These are phyloP conservation scores for Galemys pyrenaicus DNA, from an alignment of 2,113 vertebrate species.

Conservation along the genomic window DNA sequence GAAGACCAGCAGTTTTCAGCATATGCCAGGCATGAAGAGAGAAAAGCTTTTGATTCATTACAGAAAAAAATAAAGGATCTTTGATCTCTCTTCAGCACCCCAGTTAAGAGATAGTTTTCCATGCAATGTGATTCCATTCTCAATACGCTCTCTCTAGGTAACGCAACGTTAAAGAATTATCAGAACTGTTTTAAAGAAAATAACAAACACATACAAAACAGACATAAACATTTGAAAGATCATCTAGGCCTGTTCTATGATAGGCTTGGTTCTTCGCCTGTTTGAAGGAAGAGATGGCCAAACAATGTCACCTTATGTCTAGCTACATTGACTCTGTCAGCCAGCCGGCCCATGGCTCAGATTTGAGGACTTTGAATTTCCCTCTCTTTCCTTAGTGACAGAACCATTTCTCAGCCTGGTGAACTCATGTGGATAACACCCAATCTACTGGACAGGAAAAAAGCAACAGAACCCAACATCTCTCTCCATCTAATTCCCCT, in stretches of 20 bases:
- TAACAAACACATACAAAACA: not conserved
- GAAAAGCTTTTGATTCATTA: slow-evolving; percentile 44
- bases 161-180: not conserved
- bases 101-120: slow-evolving; percentile 3
- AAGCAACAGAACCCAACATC: not conserved
- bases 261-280: not conserved
- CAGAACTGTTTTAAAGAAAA: slow-evolving; percentile 16
- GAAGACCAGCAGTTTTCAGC: slow-evolving; percentile 6
- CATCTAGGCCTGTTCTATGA: not conserved
- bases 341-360: not conserved
- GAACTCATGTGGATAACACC: slow-evolving; percentile 41
- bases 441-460: not conserved
- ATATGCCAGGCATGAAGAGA: not conserved
- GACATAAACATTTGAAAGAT: not conserved
- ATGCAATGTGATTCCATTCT: not conserved
- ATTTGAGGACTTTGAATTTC: slow-evolving; percentile 56
- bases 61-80: slow-evolving; percentile 34
- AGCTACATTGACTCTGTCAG: not conserved
- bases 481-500: not conserved
- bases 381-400: slow-evolving; percentile 27
- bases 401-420: slow-evolving; percentile 27
- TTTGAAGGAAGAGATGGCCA: not conserved
- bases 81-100: slow-evolving; percentile 13
- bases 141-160: not conserved
- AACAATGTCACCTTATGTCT: not conserved